Evolutionary conservation across 2,888 invertebrate genomes (phyloP), one percentile per base, ranked within the genome.

Genomic region (Clusia tigrina): DNA sequence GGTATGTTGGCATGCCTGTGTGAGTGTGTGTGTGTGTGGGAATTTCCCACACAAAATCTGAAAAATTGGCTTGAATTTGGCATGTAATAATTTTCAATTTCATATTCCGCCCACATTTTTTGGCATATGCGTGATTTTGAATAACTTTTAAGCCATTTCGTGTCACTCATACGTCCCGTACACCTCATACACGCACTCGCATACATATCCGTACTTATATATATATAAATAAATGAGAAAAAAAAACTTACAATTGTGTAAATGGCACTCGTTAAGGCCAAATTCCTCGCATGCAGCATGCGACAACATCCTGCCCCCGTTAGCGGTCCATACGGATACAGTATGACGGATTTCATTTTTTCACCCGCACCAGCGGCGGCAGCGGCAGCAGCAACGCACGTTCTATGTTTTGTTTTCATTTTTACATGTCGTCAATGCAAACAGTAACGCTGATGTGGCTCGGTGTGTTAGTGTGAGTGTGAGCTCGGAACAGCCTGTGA

Each of bases 191-290:
- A n/a, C n/a, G n/a, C 32, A 32, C 12, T 32, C 32, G 32, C 32
- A 32, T 42, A 3, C 5, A 5, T 10, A 26, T 24, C 54, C 22
- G 62, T 69, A 85, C 89, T 89, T n/a, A n/a, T n/a, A n/a, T n/a
- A n/a, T n/a, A n/a, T n/a, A n/a, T n/a, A n/a, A n/a, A n/a, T n/a
- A n/a, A n/a, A n/a, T n/a, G n/a, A n/a, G n/a, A n/a, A n/a, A n/a
- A n/a, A n/a, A n/a, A n/a, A n/a, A n/a, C n/a, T n/a, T 81, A 91
- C 91, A 87, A 91, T 83, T 65, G 90, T 90, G 79, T 91, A 91
- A 74, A 90, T 87, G 65, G 90, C 90, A 78, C 90, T 89, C 67
- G 88, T 89, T 76, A 90, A 87, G 58, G 91, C 90, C 65, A 90
- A 89, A 82, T 91, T 89, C 81, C 90, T 89, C 70, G 89, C 89